Evolutionary conservation across 2,888 invertebrate species (phyloP), one percentile per base, ranked within the genome.

Genomic region (Diaperis boleti): DNA sequence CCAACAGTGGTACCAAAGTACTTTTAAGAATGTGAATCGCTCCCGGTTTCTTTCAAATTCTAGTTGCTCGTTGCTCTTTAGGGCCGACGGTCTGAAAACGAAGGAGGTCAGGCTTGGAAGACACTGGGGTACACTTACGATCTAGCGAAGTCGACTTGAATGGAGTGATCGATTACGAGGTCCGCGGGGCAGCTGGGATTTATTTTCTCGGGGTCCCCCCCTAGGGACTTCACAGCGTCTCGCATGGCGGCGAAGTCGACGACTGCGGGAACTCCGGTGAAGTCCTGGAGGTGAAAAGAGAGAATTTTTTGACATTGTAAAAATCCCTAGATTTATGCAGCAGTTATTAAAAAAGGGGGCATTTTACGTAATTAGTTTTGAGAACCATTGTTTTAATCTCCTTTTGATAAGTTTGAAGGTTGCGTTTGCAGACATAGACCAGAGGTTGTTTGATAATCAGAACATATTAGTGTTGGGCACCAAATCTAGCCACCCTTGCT

Each of bases 221-320:
- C 92, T 2, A 98, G 83, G 14, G 85, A 83, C 70, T 91, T 88
- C 0, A 99, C 95, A 0, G 97, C 96, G 82, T 98, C 97, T 62
- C 98, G 85, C 98, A 99, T 98, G 0, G 97, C 96, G 8, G 98
- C 98, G 83, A 99, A 96, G 82, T 99, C 98, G 0, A 99, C 98
- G 15, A 99, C 96, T 0, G 97, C 98, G 1, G 98, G 98, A 0
- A 99, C 98, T 1, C 98, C 98, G 8, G 98, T 99, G 68, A 95
- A 88, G 79, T 95, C 95, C 92, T 95, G 15, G 29, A 78, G 1
- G 73, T 65, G 62, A 13, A 31, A 26, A 15, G n/a, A n/a, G n/a
- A n/a, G n/a, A n/a, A n/a, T n/a, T n/a, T n/a, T n/a, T n/a, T n/a
- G n/a, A n/a, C n/a, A n/a, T n/a, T n/a, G n/a, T n/a, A n/a, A n/a